Conservation (phyloP, 2,113 vertebrate species). For the Empidonax traillii region DNA sequence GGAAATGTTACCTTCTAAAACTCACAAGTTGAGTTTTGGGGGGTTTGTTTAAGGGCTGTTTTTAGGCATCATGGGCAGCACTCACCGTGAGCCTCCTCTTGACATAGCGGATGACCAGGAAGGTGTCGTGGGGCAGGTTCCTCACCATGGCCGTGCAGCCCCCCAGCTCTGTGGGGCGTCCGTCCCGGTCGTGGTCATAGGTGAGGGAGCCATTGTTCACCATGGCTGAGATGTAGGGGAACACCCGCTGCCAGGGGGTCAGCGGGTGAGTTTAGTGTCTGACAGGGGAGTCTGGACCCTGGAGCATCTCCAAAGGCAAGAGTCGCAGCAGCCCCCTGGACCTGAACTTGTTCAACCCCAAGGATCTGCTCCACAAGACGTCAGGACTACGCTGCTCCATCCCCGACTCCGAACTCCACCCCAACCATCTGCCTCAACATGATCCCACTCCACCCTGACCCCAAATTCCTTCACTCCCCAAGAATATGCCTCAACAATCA, state of each 20-base stretch:
- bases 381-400: not conserved
- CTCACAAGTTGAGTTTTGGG: too few relatives aligned
- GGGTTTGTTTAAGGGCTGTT: too few relatives aligned
- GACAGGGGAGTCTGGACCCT: not conserved
- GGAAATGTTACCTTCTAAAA: too few relatives aligned
- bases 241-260: conserved; percentile 79
- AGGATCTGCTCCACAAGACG: not conserved
- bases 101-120: conserved; percentile 93
- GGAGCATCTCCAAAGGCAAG: fast-evolving
- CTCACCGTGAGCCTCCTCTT: conserved; percentile 93
- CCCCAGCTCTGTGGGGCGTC: conserved; percentile 88
- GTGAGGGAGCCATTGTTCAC: conserved; percentile 90
- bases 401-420: not conserved
- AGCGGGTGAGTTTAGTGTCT: not conserved
- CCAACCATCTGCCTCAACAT: not conserved
- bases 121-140: conserved; percentile 94
- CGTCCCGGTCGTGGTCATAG: conserved; percentile 93
- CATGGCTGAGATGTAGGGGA: conserved; percentile 93
- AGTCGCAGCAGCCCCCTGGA: not conserved
- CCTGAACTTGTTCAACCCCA: not conserved
- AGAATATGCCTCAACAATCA: not conserved
- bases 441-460: not conserved
- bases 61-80: too few relatives aligned
- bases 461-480: not conserved
- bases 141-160: conserved; percentile 93